Conservation (phyloP, 35 echinoderm and acorn worm species). For the Ptychodera flava region DNA sequence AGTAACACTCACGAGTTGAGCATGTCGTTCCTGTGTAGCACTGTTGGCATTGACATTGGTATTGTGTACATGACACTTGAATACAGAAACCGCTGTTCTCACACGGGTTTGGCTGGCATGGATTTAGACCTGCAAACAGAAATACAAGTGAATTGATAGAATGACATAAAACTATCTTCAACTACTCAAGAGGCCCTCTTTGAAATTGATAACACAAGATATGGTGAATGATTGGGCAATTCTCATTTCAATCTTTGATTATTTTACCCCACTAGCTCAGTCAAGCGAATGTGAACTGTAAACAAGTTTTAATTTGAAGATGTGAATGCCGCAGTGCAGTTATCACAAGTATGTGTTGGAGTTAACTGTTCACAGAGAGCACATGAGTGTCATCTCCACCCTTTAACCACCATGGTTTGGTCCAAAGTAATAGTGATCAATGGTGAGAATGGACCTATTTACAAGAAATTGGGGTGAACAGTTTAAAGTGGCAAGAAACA, state of each 20-base stretch:
- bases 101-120: constrained; percentile 58
- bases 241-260: too few relatives aligned
- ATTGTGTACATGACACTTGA: not conserved
- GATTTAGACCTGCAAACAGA: constrained; percentile 53
- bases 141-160: not conserved
- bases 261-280: too few relatives aligned
- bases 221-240: too few relatives aligned
- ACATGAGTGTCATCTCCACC: not conserved
- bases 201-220: too few relatives aligned
- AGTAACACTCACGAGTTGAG: not conserved
- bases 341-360: not conserved
- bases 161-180: too few relatives aligned
- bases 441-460: too few relatives aligned
- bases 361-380: not conserved
- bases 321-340: too few relatives aligned
- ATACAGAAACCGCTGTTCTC: constrained; percentile 57
- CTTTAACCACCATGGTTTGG: not conserved
- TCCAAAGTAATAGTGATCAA: too few relatives aligned
- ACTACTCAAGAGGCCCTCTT: too few relatives aligned
- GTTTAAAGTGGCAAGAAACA: not conserved
- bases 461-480: not conserved
- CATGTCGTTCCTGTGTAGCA: not conserved
- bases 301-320: not conserved
- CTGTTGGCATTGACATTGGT: not conserved
- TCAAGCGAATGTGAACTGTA: too few relatives aligned